Conservation (phyloP, 2,113 vertebrate genomes). For the Percopsis transmontana region DNA sequence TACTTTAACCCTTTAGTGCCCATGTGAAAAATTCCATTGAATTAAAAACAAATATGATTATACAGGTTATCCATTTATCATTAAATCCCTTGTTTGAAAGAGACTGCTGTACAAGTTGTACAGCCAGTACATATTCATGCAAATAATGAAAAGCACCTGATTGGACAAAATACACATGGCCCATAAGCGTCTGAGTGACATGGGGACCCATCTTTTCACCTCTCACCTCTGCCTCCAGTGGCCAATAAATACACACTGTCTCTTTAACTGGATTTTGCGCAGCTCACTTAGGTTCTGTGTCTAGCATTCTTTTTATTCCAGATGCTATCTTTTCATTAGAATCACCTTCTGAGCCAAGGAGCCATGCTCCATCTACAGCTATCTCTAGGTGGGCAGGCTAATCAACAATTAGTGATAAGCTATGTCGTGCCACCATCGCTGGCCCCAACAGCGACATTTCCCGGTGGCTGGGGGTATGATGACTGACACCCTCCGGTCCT, state of each 20-base stretch:
- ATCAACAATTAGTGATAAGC: constrained; percentile 63
- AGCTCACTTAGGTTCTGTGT: background rate
- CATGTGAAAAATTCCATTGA: too few relatives aligned
- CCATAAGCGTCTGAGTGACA: too few relatives aligned
- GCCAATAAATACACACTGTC: background rate
- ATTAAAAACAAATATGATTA: too few relatives aligned
- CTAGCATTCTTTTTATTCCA: background rate
- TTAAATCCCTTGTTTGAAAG: too few relatives aligned
- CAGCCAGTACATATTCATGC: too few relatives aligned
- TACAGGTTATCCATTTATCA: too few relatives aligned
- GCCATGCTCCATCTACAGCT: constrained; percentile 28
- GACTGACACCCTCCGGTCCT: constrained; percentile 62
- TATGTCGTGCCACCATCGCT: constrained; percentile 64
- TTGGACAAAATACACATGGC: too few relatives aligned
- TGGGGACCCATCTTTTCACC: too few relatives aligned
- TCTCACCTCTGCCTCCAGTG: too few relatives aligned
- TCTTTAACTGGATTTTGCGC: background rate
- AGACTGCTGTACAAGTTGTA: too few relatives aligned
- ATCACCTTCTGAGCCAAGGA: constrained; percentile 2
- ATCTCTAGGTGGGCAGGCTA: constrained; percentile 49
- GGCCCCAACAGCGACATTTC: constrained; percentile 70
- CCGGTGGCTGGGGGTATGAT: constrained; percentile 51
- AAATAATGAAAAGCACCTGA: too few relatives aligned
- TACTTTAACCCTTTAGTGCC: too few relatives aligned
- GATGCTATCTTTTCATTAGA: background rate